A percentile compares a stretch with the other conserved stretches of the same genome.
Evolutionary conservation across 2,113 vertebrate species (phyloP).

Genomic region (Pterocles gutturalis): DNA sequence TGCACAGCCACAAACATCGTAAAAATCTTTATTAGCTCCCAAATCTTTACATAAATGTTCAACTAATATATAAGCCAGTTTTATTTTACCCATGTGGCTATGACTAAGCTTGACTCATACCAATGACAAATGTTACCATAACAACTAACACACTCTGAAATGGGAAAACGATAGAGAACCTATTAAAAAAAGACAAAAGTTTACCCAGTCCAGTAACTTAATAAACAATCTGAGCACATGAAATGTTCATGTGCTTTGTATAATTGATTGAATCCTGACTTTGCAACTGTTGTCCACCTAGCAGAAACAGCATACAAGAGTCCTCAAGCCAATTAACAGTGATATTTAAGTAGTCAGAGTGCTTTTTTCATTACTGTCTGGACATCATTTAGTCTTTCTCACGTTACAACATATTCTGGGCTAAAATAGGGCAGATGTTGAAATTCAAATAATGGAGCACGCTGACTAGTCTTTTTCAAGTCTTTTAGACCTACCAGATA

Average conservation of each 20-base stretch:
- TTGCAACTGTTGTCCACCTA: not conserved
- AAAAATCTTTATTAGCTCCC: not conserved
- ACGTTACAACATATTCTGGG: not conserved
- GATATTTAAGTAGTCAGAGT: not conserved
- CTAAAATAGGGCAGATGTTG: not conserved
- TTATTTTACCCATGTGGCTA: conserved; percentile 2
- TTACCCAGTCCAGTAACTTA: not conserved
- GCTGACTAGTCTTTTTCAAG: not conserved
- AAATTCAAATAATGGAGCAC: not conserved
- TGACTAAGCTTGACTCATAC: conserved; percentile 14
- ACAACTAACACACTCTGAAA: not conserved
- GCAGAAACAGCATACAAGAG: not conserved
- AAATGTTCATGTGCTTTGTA: not conserved
- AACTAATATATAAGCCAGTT: not conserved
- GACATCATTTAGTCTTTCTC: not conserved
- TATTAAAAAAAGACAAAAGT: not conserved
- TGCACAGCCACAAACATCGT: not conserved
- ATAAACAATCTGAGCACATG: not conserved
- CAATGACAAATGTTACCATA: conserved; percentile 8
- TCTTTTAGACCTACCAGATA: not conserved
- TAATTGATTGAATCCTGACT: not conserved
- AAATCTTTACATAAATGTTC: not conserved
- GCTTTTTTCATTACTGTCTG: not conserved
- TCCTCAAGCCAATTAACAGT: not conserved
- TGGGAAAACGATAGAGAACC: not conserved